Evolutionary conservation across 37 sponge, comb jelly and placozoan species (phyloP).

Genomic region (Axinella damicornis): DNA sequence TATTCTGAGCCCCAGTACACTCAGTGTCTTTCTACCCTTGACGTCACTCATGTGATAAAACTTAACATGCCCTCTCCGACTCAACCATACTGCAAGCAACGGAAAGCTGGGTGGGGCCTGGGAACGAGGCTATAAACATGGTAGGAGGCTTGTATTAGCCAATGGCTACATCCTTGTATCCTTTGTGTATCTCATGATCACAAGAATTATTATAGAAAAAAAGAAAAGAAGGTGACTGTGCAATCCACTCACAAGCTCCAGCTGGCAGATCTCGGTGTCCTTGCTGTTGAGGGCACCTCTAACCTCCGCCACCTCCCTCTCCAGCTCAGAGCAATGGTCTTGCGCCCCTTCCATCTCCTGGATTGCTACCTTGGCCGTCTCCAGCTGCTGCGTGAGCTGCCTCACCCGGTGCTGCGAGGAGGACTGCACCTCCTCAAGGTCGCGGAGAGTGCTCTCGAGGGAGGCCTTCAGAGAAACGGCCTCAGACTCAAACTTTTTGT

Average conservation of each 20-base stretch:
- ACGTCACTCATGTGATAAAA: too few relatives aligned
- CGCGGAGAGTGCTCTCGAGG: background rate
- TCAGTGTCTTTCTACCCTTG: too few relatives aligned
- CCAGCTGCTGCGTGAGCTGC: conserved; percentile 26
- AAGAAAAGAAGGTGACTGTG: too few relatives aligned
- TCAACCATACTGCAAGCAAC: too few relatives aligned
- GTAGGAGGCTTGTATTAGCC: too few relatives aligned
- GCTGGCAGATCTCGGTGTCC: background rate
- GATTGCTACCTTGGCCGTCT: conserved; percentile 21
- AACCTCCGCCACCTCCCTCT: conserved; percentile 31
- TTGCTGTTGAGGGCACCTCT: conserved; percentile 10
- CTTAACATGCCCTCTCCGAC: too few relatives aligned
- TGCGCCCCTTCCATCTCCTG: conserved; percentile 36
- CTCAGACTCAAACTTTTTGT: conserved; percentile 12
- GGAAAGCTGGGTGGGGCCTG: too few relatives aligned
- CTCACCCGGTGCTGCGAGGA: background rate
- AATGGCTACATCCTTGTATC: too few relatives aligned
- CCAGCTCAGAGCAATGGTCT: conserved; percentile 30
- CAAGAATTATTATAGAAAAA: too few relatives aligned
- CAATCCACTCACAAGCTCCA: conserved; percentile 42
- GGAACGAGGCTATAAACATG: too few relatives aligned
- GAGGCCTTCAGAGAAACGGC: background rate
- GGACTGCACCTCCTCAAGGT: conserved; percentile 21
- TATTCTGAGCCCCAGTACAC: too few relatives aligned
- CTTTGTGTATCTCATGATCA: too few relatives aligned